Evolutionary conservation across 1,140 invertebrate species (phyloP), one percentile per base, ranked within the genome.

Genomic region (Chironomus striatipennis): DNA sequence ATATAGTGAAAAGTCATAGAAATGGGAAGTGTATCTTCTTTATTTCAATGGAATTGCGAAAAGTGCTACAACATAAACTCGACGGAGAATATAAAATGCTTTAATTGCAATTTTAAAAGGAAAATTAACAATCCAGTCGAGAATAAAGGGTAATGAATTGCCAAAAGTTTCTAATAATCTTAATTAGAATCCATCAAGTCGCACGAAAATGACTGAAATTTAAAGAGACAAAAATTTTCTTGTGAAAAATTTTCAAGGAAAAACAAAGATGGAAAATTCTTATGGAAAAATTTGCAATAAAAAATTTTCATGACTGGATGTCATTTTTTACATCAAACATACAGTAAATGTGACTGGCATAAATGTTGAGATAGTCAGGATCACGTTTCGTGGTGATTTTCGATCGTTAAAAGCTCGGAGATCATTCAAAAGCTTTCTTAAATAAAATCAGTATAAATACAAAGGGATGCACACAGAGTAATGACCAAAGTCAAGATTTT

Each of bases 1-100:
- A 17, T 70, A 9, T 18, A 18, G 18, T 70, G 18, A 21, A 70
- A 70, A 10, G 6, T 70, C 7, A 21, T 70, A 15, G 24, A 21
- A 78, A 93, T 93, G 92, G 92, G 92, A 84, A 92, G 92, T 80
- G 93, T 94, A 85, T 92, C 91, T 85, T 94, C 92, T 80, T 91
- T 93, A 84, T 87, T 93, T 80, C 92, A 94, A 85, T 96, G 93
- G 93, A 89, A 91, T 86, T 95, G 93, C 87, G 87, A 87, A 81
- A 87, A 88, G 82, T 95, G 93, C 85, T 88, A 90, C 83, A 87
- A 92, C 82, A 93, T 94, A 83, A 94, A 95, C 85, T 91, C 91
- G 76, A 93, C 90, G 72, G 92, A 93, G 82, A 88, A 87, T 81
- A 82, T 87, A 76, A 88, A 87, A 83, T 96, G 93, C 84, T 87